Base-by-base conservation (phyloP, 2,797 vertebrate species). In the Rachycentron canadum region DNA sequence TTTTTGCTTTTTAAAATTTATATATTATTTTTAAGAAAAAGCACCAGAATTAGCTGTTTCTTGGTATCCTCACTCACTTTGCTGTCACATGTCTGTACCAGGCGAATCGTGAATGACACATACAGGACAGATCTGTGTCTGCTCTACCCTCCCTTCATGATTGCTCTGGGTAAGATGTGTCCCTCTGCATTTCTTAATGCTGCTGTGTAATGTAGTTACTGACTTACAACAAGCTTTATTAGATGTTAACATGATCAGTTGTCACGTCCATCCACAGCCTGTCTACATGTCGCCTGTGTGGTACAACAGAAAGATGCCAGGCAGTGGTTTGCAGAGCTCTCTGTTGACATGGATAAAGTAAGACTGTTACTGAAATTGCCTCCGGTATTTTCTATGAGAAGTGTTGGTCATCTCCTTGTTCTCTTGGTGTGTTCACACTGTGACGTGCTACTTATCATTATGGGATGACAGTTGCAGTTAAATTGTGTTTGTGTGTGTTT, bases 261-360 rank as follows among this genome's bases (percentile, higher is more conserved):
- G 50, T 43, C 36, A 40, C 69, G 53, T 61, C 55, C 64, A 66
- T 59, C 79, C 58, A 19, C 82, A 99, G 98, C 98, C 63, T 99
- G 98, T 86, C 95, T 99, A 63, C 98, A 99, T 10, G 98, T 99
- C 60, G 98, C 98, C 72, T 99, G 98, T 91, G 98, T 99, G 88
- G 98, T 99, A 60, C 98, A 99, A 89, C 98, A 99, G 94, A 99
- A 99, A 92, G 98, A 99, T 89, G 98, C 98, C 88, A 95, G 98
- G 65, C 98, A 99, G 67, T 99, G 98, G 98, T 99, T 99, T 93
- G 96, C 98, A 57, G 98, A 99, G 93, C 97, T 99, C 10, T 99
- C 97, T 38, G 98, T 99, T 50, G 98, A 99, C 93, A 99, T 99
- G 98, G 98, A 99, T 89, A 99, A 99, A 96, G 98, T 99, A 94